Base-by-base conservation (phyloP, 2,797 vertebrate species). In the Pagetopsis macropterus region DNA sequence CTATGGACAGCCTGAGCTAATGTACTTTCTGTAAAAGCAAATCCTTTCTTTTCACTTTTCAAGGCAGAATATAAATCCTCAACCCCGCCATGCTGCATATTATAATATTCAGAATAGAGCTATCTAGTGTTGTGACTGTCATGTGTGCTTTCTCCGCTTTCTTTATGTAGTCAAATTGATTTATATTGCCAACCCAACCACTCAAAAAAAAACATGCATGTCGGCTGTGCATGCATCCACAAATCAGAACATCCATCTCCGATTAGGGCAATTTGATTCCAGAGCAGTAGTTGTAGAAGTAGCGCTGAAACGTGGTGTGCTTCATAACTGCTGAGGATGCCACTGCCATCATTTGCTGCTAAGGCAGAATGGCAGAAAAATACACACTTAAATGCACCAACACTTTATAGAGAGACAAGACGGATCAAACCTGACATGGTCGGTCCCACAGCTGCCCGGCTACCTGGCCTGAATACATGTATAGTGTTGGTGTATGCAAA, bases 381-480 rank as follows among this genome's bases (percentile, higher is more conserved):
- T 46, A 23, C 8, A 54, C 41, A 19, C 27, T 9, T 12, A 31
- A 2, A 31, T 37, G 33, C 48, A 41, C 49, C 41, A 31, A 66
- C 14, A 13, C 48, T 70, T 61, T 75, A 84, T 82, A 60, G 81
- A 87, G 79, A 89, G 62, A 83, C 54, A 3, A 75, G 79, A 83
- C 62, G 40, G 74, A 91, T 91, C 65, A 81, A 49, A 87, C 81
- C 56, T 87, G 89, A 90, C 88, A 41, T 43, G 17, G 64, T 91
- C 83, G 84, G 89, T 72, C 73, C 76, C 58, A 23, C 81, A 86
- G 85, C 82, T 88, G 85, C 49, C 55, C 52, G 67, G 6, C 75
- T 76, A 84, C 75, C 80, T 80, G 79, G 51, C 49, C 52, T 56
- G 64, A 84, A 75, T 76, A 44, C 14, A 76, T 81, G 50, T 75